Conservation (phyloP, 2,888 invertebrate genomes). For the Baccha elongata region DNA sequence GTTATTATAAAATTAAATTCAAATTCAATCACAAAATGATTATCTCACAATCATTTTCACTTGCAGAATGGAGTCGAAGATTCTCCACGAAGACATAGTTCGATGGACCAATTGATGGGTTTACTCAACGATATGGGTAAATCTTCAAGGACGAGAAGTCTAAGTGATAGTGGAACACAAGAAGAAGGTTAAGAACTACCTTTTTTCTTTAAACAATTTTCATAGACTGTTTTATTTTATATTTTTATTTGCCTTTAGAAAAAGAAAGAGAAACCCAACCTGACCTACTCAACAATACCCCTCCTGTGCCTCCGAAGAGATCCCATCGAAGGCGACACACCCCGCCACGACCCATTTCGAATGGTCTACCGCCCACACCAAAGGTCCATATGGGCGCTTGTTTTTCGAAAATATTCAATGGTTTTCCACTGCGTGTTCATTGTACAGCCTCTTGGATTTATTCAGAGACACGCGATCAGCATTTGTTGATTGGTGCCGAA, state of each 20-base stretch:
- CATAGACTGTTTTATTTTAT: too few relatives aligned
- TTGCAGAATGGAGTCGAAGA: slow-evolving; percentile 81
- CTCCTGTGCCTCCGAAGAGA: slow-evolving; percentile 90
- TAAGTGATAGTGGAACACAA: slow-evolving; percentile 82
- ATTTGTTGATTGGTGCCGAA: slow-evolving; percentile 97
- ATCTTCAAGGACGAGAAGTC: slow-evolving; percentile 81
- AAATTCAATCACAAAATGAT: too few relatives aligned
- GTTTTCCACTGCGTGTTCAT: slow-evolving; percentile 97
- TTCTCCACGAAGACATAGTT: slow-evolving; percentile 82
- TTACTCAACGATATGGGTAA: slow-evolving; percentile 82
- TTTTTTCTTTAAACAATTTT: background rate
- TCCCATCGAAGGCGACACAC: slow-evolving; percentile 89
- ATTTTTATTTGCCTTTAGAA: slow-evolving; percentile 65
- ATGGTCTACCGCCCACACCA: slow-evolving; percentile 98
- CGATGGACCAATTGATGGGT: slow-evolving; percentile 83
- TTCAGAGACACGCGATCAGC: slow-evolving; percentile 97
- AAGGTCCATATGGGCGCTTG: slow-evolving; percentile 85
- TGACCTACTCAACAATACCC: slow-evolving; percentile 88
- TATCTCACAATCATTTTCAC: background rate
- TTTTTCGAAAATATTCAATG: slow-evolving; percentile 93
- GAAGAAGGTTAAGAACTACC: slow-evolving; percentile 78
- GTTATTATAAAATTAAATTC: too few relatives aligned
- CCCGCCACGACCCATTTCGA: slow-evolving; percentile 93
- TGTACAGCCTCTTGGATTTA: slow-evolving; percentile 99
- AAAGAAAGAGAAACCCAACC: slow-evolving; percentile 83